Base-by-base conservation (phyloP, 2,113 vertebrate genomes). In the Nyctereutes procyonoides region DNA sequence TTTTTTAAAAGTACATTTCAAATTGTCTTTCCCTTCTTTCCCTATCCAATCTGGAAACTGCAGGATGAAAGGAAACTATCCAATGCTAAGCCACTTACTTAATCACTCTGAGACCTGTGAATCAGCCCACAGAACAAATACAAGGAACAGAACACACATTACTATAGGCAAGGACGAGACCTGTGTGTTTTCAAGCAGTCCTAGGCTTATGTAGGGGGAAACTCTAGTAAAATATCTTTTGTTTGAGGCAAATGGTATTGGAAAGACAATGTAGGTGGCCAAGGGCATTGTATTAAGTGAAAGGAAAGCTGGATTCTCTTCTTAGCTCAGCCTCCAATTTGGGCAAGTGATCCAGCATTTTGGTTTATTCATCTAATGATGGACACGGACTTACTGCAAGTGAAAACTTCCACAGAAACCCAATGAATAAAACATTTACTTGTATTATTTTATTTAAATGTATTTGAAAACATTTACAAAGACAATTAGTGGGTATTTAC, bases 91-190 rank as follows among this genome's bases (percentile, higher is more conserved):
- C 17, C 58, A 38, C 69, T 38, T 58, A 56, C 43, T 5, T 43
- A 43, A 32, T 90, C 43, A 71, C 30, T 32, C 55, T 62, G 38
- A 82, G 89, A 56, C 65, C 19, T 13, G 7, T 20, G 35, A 74
- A 3, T 17, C 56, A 67, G 74, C 5, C 3, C 26, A n/a, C 4
- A 77, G 56, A 69, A 22, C 16, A 60, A 28, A 60, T 14, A 60
- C 15, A 9, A 63, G 43, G 35, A 30, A 30, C 35, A 13, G 30
- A 55, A 74, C 63, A 79, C 67, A 93, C 32, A 17, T 35, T 2
- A 26, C 22, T 2, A 8, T 5, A 11, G 22, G 2, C 10, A 12
- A 1, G 2, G 30, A 32, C 1, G 7, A 79, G 26, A 8, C 14
- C 14, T 63, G 38, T 69, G 63, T 74, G 32, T 53, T 48, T n/a